Percentiles rank a stretch among this genome's conserved stretches.
Conservation (phyloP, 2,797 vertebrate species). For the Cyprinella venusta region DNA sequence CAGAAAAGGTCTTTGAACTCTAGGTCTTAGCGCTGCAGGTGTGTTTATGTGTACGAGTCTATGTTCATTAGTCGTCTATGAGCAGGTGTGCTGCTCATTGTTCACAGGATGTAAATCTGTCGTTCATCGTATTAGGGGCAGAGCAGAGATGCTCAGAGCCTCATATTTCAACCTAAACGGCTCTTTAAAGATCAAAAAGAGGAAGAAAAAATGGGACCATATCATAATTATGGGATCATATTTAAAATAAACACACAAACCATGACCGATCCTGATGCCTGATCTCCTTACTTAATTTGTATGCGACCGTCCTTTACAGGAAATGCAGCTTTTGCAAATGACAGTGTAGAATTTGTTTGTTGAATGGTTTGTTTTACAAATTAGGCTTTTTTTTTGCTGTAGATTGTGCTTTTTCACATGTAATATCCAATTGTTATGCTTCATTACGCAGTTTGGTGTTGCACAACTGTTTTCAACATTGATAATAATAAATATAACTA, state of each 20-base stretch:
- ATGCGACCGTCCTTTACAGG: conserved; percentile 32
- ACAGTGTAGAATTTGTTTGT: conserved; percentile 15
- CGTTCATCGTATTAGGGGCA: conserved; percentile 36
- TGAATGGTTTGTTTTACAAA: conserved; percentile 14
- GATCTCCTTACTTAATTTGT: conserved; percentile 37
- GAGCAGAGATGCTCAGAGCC: conserved; percentile 36
- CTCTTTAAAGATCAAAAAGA: conserved; percentile 61
- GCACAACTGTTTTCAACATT: background rate
- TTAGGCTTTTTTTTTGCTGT: background rate
- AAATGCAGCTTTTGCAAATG: conserved; percentile 10
- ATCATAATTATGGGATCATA: conserved; percentile 24
- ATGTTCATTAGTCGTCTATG: conserved; percentile 38
- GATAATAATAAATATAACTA: background rate
- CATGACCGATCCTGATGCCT: background rate
- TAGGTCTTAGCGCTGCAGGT: conserved; percentile 40
- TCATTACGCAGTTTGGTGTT: background rate
- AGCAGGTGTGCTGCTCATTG: conserved; percentile 55
- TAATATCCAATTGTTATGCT: background rate
- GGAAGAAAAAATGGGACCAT: conserved; percentile 27
- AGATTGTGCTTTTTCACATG: background rate
- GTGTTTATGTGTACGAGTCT: conserved; percentile 27
- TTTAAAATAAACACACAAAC: conserved; percentile 35
- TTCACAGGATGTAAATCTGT: conserved; percentile 51
- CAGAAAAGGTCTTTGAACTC: conserved; percentile 50
- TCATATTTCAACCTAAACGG: conserved; percentile 38